Conservation (phyloP, 2,113 vertebrate species). For the Alosa alosa region DNA sequence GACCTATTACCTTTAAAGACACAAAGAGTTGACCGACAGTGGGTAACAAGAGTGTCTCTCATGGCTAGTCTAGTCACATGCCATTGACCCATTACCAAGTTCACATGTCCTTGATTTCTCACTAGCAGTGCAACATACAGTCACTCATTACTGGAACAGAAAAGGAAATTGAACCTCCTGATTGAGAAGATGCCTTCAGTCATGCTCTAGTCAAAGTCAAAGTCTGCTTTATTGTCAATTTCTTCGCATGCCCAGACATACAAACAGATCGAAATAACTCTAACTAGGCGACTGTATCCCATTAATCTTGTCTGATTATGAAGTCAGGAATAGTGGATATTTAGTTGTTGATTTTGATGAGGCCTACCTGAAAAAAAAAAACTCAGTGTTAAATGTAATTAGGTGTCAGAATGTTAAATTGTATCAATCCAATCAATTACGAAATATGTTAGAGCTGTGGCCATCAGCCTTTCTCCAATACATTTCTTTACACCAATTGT, state of each 20-base stretch:
- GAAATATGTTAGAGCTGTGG: too few relatives aligned
- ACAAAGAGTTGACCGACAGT: neutral
- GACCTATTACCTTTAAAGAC: neutral
- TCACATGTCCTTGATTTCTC: slow-evolving; percentile 57
- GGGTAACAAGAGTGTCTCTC: neutral
- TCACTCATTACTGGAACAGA: slow-evolving; percentile 56
- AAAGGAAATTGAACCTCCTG: slow-evolving; percentile 11
- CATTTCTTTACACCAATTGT: too few relatives aligned
- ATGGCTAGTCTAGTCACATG: slow-evolving; percentile 66
- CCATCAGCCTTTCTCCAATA: too few relatives aligned
- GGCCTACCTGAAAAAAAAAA: too few relatives aligned
- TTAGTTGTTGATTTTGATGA: neutral
- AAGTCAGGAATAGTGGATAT: too few relatives aligned
- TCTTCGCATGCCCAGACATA: too few relatives aligned
- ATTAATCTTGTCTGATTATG: neutral
- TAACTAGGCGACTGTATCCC: neutral
- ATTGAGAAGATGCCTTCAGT: slow-evolving; percentile 12
- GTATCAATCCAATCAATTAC: too few relatives aligned
- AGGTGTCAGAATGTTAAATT: too few relatives aligned
- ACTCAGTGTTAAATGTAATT: too few relatives aligned
- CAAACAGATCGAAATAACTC: too few relatives aligned
- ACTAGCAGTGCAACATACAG: slow-evolving; percentile 54
- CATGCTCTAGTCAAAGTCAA: neutral
- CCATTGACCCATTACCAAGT: slow-evolving; percentile 52
- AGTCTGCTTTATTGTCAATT: too few relatives aligned